Evolutionary conservation across 2,888 invertebrate genomes (phyloP).

Genomic region (Platycheirus rosarum): DNA sequence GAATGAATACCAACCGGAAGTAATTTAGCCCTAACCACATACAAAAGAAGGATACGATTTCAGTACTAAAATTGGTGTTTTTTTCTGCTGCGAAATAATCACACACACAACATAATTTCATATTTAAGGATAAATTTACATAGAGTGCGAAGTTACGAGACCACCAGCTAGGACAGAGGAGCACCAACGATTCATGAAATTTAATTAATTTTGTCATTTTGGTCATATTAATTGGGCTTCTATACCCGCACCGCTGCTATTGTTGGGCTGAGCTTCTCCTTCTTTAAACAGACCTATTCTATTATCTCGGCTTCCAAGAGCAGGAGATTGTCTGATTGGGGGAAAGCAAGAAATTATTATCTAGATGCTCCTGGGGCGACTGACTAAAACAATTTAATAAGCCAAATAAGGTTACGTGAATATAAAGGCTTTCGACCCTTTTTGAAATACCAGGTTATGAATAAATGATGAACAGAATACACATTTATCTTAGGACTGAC

Average conservation of each 20-base stretch:
- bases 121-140: slow-evolving; percentile 22
- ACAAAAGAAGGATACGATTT: slow-evolving; percentile 45
- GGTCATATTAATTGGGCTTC: slow-evolving; percentile 50
- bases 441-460: no score
- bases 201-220: slow-evolving; percentile 60
- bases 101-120: slow-evolving; percentile 18
- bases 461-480: no score
- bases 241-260: slow-evolving; percentile 7
- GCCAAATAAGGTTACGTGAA: no score
- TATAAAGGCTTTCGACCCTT: no score
- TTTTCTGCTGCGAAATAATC: slow-evolving; percentile 18
- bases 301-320: not conserved
- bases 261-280: slow-evolving; percentile 1
- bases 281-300: slow-evolving; percentile 16
- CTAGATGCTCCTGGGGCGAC: no score
- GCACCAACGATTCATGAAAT: slow-evolving; percentile 34
- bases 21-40: slow-evolving; percentile 29
- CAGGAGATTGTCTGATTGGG: no score
- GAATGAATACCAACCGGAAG: slow-evolving; percentile 38
- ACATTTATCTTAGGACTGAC: no score
- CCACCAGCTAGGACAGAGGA: not conserved
- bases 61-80: slow-evolving; percentile 44
- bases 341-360: no score
- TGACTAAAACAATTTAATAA: no score
- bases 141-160: not conserved